phyloP scores from a whole-genome alignment of 2,888 invertebrate species.

The Hirtodrosophila confusa region DNA sequence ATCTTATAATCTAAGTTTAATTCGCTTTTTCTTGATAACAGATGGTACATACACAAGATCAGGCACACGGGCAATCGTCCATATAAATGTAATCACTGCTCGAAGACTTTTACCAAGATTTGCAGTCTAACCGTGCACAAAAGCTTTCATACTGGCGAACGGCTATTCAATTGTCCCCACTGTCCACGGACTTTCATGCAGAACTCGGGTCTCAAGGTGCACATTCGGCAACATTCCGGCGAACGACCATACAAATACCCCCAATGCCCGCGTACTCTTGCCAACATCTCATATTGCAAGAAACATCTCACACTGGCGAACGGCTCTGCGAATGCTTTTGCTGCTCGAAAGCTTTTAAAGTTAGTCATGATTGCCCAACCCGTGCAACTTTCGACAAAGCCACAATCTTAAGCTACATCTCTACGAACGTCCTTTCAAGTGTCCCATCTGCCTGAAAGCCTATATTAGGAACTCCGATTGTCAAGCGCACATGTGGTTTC shows the following conservation, averaged over 20 bases:
- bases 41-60: conserved; percentile 4
- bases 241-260: conserved; percentile 12
- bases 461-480: conserved; percentile 5
- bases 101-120: not conserved
- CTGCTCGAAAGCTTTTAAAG: conserved; percentile 15
- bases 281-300: not conserved
- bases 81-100: conserved; percentile 11
- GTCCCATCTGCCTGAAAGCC: conserved; percentile 3
- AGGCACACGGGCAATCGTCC: not conserved
- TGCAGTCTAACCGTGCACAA: conserved; percentile 11
- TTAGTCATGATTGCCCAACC: conserved; percentile 7
- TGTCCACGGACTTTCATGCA: not conserved
- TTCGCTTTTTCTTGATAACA: not conserved
- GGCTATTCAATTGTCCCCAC: conserved; percentile 2
- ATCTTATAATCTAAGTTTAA: not conserved
- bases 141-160: conserved; percentile 3
- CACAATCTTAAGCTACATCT: conserved; percentile 12
- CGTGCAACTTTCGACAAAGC: not conserved
- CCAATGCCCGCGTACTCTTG: conserved; percentile 19
- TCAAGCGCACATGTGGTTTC: not conserved
- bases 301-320: conserved; percentile 21
- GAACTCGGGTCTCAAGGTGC: conserved; percentile 2
- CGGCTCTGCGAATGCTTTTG: conserved; percentile 10
- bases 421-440: conserved; percentile 6
- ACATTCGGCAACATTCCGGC: conserved; percentile 13